Percentiles rank a stretch among this genome's conserved stretches.
These are phyloP conservation scores for Melanotaenia duboulayi DNA, from an alignment of 2,113 vertebrate species.

Conservation along the genomic window DNA sequence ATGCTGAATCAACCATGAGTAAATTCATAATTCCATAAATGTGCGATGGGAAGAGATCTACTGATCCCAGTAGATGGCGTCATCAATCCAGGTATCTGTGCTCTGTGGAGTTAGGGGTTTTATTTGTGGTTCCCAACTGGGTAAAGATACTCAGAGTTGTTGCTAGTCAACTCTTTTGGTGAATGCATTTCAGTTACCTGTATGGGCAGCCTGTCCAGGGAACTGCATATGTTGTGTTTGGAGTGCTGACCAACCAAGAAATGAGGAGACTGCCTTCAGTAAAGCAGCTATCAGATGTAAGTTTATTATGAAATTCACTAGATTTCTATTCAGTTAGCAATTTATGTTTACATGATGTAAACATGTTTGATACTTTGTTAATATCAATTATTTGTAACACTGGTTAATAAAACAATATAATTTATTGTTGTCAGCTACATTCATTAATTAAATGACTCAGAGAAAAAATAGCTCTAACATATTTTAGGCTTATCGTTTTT, in stretches of 20 bases:
- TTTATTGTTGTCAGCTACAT: not conserved
- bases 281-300: conserved; percentile 80
- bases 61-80: too few species aligned
- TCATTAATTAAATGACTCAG: not conserved
- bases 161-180: not conserved
- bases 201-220: conserved; percentile 78
- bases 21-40: too few species aligned
- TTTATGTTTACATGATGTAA: too few species aligned
- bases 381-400: not conserved
- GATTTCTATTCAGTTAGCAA: not conserved
- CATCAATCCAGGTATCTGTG: too few species aligned
- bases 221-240: conserved; percentile 81
- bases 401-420: not conserved
- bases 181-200: conserved; percentile 72
- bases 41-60: too few species aligned
- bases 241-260: conserved; percentile 74
- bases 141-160: too few species aligned
- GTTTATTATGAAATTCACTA: conserved; percentile 20
- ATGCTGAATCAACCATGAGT: too few species aligned
- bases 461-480: not conserved
- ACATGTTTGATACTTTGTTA: too few species aligned
- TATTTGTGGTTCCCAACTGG: too few species aligned
- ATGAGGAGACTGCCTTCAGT: conserved; percentile 73
- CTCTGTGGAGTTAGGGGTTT: too few species aligned
- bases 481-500: not conserved